phyloP scores from a whole-genome alignment of 2,797 vertebrate species.

The Salmo trutta region DNA sequence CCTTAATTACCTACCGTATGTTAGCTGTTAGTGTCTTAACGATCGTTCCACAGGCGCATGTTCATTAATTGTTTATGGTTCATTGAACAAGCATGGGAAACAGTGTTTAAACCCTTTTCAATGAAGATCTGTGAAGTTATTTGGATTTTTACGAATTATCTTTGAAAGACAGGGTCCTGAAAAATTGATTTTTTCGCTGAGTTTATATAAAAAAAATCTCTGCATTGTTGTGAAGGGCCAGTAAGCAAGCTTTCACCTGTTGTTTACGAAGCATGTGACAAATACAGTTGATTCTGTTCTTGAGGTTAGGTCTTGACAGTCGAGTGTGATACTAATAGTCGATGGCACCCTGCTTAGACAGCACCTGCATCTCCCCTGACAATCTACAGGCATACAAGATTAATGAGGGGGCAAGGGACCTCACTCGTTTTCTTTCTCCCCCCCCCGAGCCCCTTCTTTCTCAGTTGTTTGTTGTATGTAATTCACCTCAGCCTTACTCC shows the following conservation, averaged over 20 bases:
- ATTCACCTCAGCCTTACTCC: not conserved
- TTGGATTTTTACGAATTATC: no score
- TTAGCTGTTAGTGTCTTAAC: no score
- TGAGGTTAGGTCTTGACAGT: not conserved
- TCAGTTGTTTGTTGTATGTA: not conserved
- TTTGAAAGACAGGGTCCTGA: no score
- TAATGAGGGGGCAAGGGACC: not conserved
- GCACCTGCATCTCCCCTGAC: not conserved
- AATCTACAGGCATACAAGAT: constrained; percentile 1
- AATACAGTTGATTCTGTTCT: not conserved
- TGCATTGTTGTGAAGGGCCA: not conserved
- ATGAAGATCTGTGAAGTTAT: no score
- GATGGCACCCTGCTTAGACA: not conserved
- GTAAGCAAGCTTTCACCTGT: not conserved
- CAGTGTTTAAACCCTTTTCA: no score
- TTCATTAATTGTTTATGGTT: no score
- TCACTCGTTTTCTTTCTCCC: not conserved
- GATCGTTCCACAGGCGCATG: no score
- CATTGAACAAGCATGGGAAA: no score
- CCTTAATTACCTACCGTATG: no score
- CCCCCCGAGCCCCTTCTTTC: not conserved
- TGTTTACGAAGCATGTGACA: no score
- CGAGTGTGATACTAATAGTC: not conserved
- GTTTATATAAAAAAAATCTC: no score
- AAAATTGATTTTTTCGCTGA: no score